Conservation (phyloP, 2,797 vertebrate genomes). For the Gallinago nigripennis region DNA sequence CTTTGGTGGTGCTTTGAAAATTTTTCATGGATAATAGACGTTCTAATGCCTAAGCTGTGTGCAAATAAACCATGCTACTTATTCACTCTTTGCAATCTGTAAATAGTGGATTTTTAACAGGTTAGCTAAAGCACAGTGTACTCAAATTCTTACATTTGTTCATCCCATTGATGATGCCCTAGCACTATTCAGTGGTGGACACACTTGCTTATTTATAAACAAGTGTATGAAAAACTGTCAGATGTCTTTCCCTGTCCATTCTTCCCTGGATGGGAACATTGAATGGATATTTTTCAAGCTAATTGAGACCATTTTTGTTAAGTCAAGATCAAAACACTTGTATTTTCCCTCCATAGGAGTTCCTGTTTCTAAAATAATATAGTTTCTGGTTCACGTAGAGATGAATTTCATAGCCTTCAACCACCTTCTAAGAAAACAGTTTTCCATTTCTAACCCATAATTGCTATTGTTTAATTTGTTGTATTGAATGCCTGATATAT, state of each 20-base stretch:
- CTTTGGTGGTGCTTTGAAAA: background rate
- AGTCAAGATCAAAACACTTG: background rate
- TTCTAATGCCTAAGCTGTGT: background rate
- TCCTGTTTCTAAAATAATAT: background rate
- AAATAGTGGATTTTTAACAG: background rate
- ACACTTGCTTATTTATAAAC: background rate
- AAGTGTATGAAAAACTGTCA: background rate
- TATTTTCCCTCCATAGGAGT: background rate
- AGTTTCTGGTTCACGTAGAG: background rate
- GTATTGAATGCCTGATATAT: background rate
- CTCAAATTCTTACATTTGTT: background rate
- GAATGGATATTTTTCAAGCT: background rate
- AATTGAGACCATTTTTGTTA: background rate
- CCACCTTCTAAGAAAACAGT: background rate
- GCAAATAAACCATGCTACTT: background rate
- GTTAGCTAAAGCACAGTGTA: background rate
- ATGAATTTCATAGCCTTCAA: background rate
- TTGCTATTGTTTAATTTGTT: background rate
- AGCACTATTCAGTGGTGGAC: background rate
- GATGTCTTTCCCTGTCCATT: background rate
- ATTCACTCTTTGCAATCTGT: background rate
- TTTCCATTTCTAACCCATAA: background rate
- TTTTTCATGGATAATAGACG: background rate
- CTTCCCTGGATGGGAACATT: background rate
- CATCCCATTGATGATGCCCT: background rate